Percentiles rank a stretch among this genome's conserved stretches.
phyloP scores from a whole-genome alignment of 2,888 invertebrate species.

The Microctonus hyperodae region DNA sequence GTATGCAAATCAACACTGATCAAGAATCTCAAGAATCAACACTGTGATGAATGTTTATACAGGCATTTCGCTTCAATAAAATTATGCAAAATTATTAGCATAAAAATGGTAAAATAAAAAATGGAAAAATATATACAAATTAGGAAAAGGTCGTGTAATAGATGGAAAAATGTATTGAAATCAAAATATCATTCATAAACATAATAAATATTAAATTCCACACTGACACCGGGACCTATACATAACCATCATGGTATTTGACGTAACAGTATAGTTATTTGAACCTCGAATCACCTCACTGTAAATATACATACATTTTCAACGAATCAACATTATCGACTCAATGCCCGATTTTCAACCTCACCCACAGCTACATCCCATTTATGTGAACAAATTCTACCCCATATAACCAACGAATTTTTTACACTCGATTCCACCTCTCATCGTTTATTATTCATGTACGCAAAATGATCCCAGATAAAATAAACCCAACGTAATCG shows the following conservation, averaged over 20 bases:
- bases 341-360: conserved; percentile 1
- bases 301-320: conserved; percentile 3
- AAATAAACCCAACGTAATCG: neutral
- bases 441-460: neutral
- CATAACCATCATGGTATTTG: neutral
- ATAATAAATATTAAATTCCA: neutral
- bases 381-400: conserved; percentile 6
- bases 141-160: no score
- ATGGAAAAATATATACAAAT: no score
- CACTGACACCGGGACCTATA: neutral
- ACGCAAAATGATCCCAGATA: neutral
- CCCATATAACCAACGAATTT: neutral
- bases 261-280: neutral
- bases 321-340: conserved; percentile 9
- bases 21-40: neutral
- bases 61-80: neutral
- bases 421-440: neutral
- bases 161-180: neutral
- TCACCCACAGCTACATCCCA: neutral
- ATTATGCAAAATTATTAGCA: neutral
- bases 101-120: neutral
- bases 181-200: neutral
- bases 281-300: neutral
- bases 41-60: neutral
- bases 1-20: neutral